Evolutionary conservation across 2,113 vertebrate species (phyloP), one percentile per base, ranked within the genome.

Genomic region (Sinocyclocheilus rhinocerous): DNA sequence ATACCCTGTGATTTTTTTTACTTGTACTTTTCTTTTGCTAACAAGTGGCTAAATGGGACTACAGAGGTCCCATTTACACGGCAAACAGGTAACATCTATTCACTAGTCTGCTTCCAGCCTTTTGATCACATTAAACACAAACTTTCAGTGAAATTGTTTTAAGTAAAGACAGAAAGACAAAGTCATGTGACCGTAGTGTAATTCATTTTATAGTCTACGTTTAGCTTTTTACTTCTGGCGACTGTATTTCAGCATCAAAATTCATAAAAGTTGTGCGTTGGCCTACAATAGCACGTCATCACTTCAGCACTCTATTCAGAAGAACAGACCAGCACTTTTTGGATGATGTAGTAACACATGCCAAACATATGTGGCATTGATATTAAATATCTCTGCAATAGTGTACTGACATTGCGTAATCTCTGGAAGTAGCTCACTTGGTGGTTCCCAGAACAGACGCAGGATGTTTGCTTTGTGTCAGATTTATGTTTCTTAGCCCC

Each of bases 391-490:
- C 20, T 11, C n/a, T 2, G 7, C 67, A 16, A 33, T 1, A n/a
- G 67, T 18, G 29, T 18, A 2, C 42, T 83, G 29, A 9, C 5
- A 59, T 75, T 79, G 52, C 29, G 13, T 86, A 85, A 84, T 67
- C 77, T 81, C 76, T 84, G 57, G 63, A 84, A 79, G 6, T 22
- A 36, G 50, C 75, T 79, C 33, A 73, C 29, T 73, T 76, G 57
- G 55, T 16, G 73, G 61, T 73, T 76, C 83, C 26, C 42, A 29
- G 33, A 57, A 45, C 29, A 45, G 12, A 69, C 73, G 36, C 78
- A 77, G 85, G 76, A 88, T 88, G 81, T 84, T 86, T 84, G 85
- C 55, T 84, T 63, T 86, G 29, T 76, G n/a, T 86, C 72, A 83
- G 75, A 33, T 48, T 88, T 42, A 69, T 65, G 69, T 81, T 86